A percentile compares a stretch with the other conserved stretches of the same genome.
phyloP scores from a whole-genome alignment of 2,888 invertebrate species.

The Andrena flavipes region DNA sequence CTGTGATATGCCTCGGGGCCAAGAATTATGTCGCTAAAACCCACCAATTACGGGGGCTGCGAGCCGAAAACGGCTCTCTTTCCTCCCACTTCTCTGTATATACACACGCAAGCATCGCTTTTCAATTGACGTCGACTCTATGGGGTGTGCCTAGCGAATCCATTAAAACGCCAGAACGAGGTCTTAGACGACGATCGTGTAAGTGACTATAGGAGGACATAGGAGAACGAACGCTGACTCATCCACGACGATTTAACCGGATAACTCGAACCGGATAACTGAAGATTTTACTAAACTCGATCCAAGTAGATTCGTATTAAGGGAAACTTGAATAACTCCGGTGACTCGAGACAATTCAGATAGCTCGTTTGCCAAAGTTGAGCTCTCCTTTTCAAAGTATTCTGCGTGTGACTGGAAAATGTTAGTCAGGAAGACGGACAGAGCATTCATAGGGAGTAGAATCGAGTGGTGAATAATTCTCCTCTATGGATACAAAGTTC shows the following conservation, averaged over 20 bases:
- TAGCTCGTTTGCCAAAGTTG: too few species aligned
- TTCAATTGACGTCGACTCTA: slow-evolving; percentile 19
- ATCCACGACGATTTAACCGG: too few species aligned
- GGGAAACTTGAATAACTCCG: background rate
- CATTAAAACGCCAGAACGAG: background rate
- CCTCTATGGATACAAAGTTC: background rate
- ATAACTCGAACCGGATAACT: too few species aligned
- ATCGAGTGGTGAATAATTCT: background rate
- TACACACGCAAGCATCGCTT: background rate
- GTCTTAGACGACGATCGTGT: background rate
- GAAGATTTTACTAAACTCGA: too few species aligned
- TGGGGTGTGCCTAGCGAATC: background rate
- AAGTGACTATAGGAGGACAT: too few species aligned
- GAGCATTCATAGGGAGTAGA: background rate
- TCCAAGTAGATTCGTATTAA: too few species aligned
- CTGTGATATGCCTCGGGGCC: slow-evolving; percentile 76
- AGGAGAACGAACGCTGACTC: too few species aligned
- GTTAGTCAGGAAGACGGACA: background rate
- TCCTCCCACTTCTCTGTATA: slow-evolving; percentile 30
- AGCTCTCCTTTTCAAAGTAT: too few species aligned
- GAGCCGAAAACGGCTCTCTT: slow-evolving; percentile 61
- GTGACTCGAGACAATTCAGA: too few species aligned
- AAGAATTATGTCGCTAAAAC: slow-evolving; percentile 81
- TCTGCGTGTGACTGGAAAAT: too few species aligned
- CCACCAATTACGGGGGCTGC: slow-evolving; percentile 73